Percentiles rank a stretch among this genome's conserved stretches.
Evolutionary conservation across 2,113 vertebrate species (phyloP).

Genomic region (Dromaius novaehollandiae): DNA sequence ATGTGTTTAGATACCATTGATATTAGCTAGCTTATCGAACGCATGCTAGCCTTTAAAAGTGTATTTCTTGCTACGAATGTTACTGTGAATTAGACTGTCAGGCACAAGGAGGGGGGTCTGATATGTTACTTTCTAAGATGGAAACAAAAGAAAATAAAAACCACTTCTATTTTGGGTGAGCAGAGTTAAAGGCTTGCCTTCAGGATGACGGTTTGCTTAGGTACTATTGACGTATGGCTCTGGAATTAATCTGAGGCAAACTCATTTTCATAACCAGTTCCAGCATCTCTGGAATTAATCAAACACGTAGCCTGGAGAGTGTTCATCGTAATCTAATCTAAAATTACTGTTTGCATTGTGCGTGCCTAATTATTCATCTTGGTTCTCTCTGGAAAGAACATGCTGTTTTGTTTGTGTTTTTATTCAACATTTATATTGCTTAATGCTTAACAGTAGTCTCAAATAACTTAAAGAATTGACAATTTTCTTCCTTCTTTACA

Average conservation of each 20-base stretch:
- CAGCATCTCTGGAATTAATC: slow-evolving; percentile 51
- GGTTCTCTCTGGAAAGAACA: slow-evolving; percentile 24
- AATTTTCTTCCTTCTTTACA: slow-evolving; percentile 57
- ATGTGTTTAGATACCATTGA: slow-evolving; percentile 38
- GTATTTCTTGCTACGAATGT: background rate
- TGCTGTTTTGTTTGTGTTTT: slow-evolving; percentile 12
- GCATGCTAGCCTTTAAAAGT: background rate
- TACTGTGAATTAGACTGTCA: background rate
- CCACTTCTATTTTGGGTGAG: background rate
- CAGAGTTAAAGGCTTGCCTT: slow-evolving; percentile 19
- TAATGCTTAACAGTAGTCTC: background rate
- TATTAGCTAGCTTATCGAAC: background rate
- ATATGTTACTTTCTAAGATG: background rate
- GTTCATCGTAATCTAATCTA: slow-evolving; percentile 62
- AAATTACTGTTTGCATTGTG: slow-evolving; percentile 52
- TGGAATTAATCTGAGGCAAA: slow-evolving; percentile 37
- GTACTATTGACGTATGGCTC: background rate
- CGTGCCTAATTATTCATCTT: slow-evolving; percentile 14
- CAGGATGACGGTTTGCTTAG: background rate
- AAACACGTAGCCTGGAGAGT: slow-evolving; percentile 41
- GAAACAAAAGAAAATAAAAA: background rate
- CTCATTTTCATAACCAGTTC: slow-evolving; percentile 45
- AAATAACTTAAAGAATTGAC: background rate
- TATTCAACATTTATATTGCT: background rate
- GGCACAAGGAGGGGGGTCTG: background rate